Base-by-base conservation (phyloP, 2,797 vertebrate species). In the Aplochiton taeniatus region DNA sequence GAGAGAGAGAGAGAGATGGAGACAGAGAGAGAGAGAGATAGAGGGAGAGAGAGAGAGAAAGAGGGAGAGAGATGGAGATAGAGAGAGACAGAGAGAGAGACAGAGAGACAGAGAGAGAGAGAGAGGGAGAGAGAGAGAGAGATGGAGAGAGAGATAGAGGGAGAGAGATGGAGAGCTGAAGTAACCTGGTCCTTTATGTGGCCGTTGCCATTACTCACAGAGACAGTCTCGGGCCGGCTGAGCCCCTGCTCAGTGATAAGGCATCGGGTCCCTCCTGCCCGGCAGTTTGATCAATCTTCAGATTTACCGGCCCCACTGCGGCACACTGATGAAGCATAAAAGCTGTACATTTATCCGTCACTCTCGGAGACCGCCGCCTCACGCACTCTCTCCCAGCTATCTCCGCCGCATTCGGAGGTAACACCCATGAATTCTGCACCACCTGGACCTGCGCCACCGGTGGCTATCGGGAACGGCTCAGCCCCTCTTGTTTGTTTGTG, bases 201-300 rank as follows among this genome's bases (percentile, higher is more conserved):
- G 82, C 77, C 61, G 19, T 58, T 11, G 58, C 79, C 85, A 87
- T 89, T 83, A 82, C 77, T 90, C 86, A 89, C 64, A 70, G 61
- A 58, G 75, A 72, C 72, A 73, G 76, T 80, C 72, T 81, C 81
- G 64, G 72, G 81, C 85, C 86, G 84, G 83, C 85, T 74, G 78
- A 87, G 87, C 86, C 77, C 77, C 78, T 78, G 79, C 80, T 83
- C 70, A 66, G 75, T 87, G 85, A 90, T 90, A 88, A 90, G 85
- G 80, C 81, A 84, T 68, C 42, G 82, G 84, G 81, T 85, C 78
- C 80, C 77, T 74, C 75, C 73, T 74, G 80, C 77, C 72, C 80
- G 83, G 74, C 80, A 84, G 83, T 86, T 83, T 89, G 84, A 90
- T 89, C 88, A 89, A 88, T 87, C 88, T 84, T 76, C 78, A 82